Conservation (phyloP, 2,888 invertebrate species). For the Drosophila atroscutellata region DNA sequence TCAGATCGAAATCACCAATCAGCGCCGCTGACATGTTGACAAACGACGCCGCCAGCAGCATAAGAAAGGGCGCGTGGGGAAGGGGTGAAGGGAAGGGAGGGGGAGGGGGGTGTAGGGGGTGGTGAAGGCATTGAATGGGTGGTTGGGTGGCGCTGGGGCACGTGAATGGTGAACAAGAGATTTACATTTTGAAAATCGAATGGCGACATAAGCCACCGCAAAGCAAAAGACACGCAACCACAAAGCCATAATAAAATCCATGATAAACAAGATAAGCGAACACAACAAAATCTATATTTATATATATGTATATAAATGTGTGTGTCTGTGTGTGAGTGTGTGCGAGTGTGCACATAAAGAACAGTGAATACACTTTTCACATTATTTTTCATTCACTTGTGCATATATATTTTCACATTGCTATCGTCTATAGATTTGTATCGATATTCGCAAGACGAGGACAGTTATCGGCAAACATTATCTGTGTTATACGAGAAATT, state of each 20-base stretch:
- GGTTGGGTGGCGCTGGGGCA: background rate
- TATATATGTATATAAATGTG: background rate
- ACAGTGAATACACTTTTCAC: background rate
- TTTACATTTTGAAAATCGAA: constrained; percentile 79
- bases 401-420: background rate
- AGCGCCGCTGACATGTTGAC: constrained; percentile 78
- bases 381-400: background rate
- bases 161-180: constrained; percentile 67
- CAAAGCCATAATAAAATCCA: constrained; percentile 75
- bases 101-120: background rate
- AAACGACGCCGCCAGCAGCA: constrained; percentile 71
- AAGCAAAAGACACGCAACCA: constrained; percentile 78
- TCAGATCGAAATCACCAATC: constrained; percentile 80
- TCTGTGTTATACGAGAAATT: background rate
- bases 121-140: background rate
- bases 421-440: background rate
- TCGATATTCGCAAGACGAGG: background rate
- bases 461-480: background rate
- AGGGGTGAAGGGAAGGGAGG: background rate
- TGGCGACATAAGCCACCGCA: constrained; percentile 80
- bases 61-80: background rate
- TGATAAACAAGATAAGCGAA: constrained; percentile 78
- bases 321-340: background rate
- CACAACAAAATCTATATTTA: constrained; percentile 40
- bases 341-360: background rate